Evolutionary conservation across 2,113 vertebrate genomes (phyloP).

Genomic region (Sander vitreus): DNA sequence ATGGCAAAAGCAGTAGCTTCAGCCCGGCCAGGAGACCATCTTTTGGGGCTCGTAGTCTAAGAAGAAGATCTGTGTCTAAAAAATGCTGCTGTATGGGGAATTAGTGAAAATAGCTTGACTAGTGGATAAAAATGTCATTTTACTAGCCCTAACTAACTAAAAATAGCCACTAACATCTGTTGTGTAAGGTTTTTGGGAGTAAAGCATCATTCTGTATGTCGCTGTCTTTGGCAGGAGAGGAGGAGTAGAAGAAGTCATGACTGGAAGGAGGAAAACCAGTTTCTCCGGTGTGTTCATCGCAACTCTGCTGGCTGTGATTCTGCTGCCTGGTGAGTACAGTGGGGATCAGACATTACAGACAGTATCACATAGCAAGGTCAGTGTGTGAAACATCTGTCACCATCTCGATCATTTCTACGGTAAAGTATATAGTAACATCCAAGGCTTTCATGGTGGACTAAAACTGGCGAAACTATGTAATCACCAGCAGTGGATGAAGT

Average conservation of each 20-base stretch:
- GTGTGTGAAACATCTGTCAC: not conserved
- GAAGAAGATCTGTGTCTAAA: not conserved
- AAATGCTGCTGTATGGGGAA: not conserved
- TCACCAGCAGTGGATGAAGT: not conserved
- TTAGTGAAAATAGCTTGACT: not conserved
- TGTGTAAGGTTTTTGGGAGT: not conserved
- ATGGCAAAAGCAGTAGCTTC: conserved; percentile 4
- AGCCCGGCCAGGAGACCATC: not conserved
- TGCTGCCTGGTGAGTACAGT: conserved; percentile 82
- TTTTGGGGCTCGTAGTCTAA: no score
- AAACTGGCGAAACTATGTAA: not conserved
- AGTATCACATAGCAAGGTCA: not conserved
- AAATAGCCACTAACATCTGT: no score
- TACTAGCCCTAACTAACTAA: not conserved
- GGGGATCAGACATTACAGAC: no score
- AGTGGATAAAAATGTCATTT: not conserved
- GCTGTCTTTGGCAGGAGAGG: conserved; percentile 39
- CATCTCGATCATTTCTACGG: no score
- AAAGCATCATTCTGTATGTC: not conserved
- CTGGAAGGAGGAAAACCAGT: conserved; percentile 50
- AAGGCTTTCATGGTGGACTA: not conserved
- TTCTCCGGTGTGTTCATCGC: conserved; percentile 62
- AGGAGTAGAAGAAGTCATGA: conserved; percentile 74
- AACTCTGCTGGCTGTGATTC: conserved; percentile 69
- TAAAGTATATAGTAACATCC: no score